Evolutionary conservation across 2,888 invertebrate genomes (phyloP).

Genomic region (Scaptodrosophila latifasciaeformis): DNA sequence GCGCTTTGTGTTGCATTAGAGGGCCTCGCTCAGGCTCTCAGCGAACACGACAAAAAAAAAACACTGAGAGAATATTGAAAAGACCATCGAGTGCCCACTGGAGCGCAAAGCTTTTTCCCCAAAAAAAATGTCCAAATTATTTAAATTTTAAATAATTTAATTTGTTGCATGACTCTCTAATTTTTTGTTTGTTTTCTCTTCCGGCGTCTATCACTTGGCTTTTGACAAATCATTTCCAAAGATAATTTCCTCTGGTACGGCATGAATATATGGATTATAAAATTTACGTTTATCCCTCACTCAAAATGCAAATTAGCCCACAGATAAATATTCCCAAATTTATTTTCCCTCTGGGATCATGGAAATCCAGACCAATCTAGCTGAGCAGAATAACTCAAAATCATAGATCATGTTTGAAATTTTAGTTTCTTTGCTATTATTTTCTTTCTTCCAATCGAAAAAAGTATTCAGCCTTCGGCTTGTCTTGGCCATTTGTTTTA

Average conservation of each 20-base stretch:
- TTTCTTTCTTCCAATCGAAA: too few relatives aligned
- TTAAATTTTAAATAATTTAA: slow-evolving; percentile 43
- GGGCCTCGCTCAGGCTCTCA: too few relatives aligned
- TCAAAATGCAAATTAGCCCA: slow-evolving; percentile 49
- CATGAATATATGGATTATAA: too few relatives aligned
- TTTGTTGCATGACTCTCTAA: neutral
- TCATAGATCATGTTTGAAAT: too few relatives aligned
- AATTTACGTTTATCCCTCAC: slow-evolving; percentile 65
- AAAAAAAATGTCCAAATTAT: slow-evolving; percentile 14
- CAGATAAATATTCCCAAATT: neutral
- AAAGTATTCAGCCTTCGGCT: too few relatives aligned
- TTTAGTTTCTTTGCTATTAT: too few relatives aligned
- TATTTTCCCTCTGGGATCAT: neutral
- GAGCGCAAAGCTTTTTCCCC: slow-evolving; percentile 5
- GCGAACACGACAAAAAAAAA: slow-evolving; percentile 18
- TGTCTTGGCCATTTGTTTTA: too few relatives aligned
- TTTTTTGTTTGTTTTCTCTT: slow-evolving; percentile 44
- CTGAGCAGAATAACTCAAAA: too few relatives aligned
- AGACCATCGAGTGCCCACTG: slow-evolving; percentile 18
- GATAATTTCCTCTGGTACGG: slow-evolving; percentile 41
- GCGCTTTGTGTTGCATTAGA: slow-evolving; percentile 17
- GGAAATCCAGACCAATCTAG: too few relatives aligned
- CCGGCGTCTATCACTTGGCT: slow-evolving; percentile 25
- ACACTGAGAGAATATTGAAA: neutral
- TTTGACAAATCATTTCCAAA: slow-evolving; percentile 64